Conservation (phyloP, 2,113 vertebrate genomes). For the Saguinus imperator region DNA sequence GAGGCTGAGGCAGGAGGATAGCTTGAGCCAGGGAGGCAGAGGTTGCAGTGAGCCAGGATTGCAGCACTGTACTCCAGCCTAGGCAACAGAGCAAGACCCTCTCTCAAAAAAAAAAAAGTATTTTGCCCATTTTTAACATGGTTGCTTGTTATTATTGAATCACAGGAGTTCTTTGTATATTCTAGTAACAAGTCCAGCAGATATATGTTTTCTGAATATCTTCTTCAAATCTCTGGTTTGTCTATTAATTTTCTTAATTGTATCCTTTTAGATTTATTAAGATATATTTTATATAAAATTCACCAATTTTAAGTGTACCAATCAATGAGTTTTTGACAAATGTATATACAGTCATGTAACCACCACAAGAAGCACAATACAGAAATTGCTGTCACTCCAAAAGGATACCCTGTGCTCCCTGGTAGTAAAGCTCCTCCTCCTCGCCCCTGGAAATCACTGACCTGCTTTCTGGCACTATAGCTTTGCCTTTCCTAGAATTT, state of each 20-base stretch:
- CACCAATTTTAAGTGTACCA: not conserved
- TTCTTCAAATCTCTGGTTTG: not conserved
- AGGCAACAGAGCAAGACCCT: no score
- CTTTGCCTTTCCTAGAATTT: slow-evolving; percentile 3
- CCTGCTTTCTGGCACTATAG: not conserved
- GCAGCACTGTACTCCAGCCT: no score
- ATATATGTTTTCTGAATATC: not conserved
- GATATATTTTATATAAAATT: not conserved
- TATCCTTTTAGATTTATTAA: not conserved
- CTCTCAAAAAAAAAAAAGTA: no score
- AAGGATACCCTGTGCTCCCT: not conserved
- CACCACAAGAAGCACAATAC: not conserved
- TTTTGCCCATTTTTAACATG: slow-evolving; percentile 1
- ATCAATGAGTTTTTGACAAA: not conserved
- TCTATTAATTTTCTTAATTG: not conserved
- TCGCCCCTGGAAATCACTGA: not conserved
- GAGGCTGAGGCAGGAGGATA: no score
- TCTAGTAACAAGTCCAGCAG: not conserved
- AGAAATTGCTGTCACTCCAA: not conserved
- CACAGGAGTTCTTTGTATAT: not conserved
- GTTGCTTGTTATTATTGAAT: not conserved
- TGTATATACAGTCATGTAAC: not conserved
- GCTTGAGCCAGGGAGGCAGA: no score
- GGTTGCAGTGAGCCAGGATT: no score
- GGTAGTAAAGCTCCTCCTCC: not conserved